Evolutionary conservation across 2,888 invertebrate genomes (phyloP).

Genomic region (Campoplex capitator): DNA sequence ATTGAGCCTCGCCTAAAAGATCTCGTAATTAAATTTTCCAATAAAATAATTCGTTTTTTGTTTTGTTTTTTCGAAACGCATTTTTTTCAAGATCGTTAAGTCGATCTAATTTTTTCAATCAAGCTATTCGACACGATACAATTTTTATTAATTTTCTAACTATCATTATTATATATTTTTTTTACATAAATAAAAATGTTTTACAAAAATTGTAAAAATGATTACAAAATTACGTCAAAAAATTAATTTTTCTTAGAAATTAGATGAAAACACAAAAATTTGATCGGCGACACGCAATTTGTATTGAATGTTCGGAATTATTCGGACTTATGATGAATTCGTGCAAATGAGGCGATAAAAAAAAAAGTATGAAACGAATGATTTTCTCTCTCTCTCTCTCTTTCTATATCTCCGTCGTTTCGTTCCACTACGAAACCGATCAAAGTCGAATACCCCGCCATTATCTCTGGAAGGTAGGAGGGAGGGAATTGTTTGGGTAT

Average conservation of each 20-base stretch:
- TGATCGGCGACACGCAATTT: neutral
- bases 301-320: neutral
- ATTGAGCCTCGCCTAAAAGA: neutral
- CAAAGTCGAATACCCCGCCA: constrained; percentile 55
- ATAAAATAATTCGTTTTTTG: neutral
- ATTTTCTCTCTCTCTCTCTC: neutral
- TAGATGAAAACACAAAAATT: neutral
- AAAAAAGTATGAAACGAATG: too few relatives aligned
- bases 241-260: neutral
- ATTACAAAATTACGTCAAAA: too few relatives aligned
- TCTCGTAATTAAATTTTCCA: neutral
- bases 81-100: too few relatives aligned
- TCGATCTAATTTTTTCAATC: too few relatives aligned
- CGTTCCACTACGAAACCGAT: constrained; percentile 15
- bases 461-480: constrained; percentile 39
- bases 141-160: too few relatives aligned
- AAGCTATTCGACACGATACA: too few relatives aligned
- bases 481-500: neutral
- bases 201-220: too few relatives aligned
- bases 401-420: neutral
- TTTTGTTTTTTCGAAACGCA: too few relatives aligned
- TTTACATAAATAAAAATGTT: too few relatives aligned
- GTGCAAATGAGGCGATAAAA: neutral
- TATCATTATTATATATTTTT: too few relatives aligned
- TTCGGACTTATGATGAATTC: neutral